These are phyloP conservation scores for Genyomyrus donnyi DNA, from an alignment of 2,113 vertebrate genomes.

Conservation along the genomic window DNA sequence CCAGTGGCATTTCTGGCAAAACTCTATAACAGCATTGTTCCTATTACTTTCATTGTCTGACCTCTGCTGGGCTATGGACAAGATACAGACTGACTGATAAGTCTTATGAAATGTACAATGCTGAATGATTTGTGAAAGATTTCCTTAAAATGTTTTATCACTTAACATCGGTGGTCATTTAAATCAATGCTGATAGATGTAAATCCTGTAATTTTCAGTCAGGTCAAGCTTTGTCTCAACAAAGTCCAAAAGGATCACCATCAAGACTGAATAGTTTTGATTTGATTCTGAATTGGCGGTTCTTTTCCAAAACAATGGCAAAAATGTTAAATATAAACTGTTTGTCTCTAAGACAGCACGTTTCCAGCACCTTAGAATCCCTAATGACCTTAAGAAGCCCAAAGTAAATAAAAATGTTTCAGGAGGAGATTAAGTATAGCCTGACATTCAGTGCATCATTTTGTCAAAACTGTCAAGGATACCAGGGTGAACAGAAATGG, in stretches of 20 bases:
- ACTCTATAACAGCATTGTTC: neutral
- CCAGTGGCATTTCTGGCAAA: neutral
- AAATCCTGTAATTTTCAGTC: neutral
- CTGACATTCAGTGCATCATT: conserved; percentile 39
- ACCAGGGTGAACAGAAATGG: conserved; percentile 41
- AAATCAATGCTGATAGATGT: neutral
- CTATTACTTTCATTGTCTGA: neutral
- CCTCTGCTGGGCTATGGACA: neutral
- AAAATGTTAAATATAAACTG: conserved; percentile 27
- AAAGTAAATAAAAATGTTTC: conserved; percentile 30
- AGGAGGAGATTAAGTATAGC: conserved; percentile 34
- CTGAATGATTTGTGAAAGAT: conserved; percentile 7
- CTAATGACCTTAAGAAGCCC: conserved; percentile 23
- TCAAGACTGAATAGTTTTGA: conserved; percentile 22
- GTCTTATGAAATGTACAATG: neutral
- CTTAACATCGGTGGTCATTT: neutral
- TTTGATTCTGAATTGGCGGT: conserved; percentile 30
- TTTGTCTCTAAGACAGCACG: conserved; percentile 13
- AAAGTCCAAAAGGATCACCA: conserved; percentile 40
- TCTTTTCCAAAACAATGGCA: neutral
- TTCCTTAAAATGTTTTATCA: neutral
- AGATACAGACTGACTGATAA: neutral
- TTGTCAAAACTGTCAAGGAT: conserved; percentile 24
- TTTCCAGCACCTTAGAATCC: conserved; percentile 23
- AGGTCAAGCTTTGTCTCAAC: neutral